Percentiles rank a stretch among this genome's conserved stretches.
Conservation (phyloP, 2,797 vertebrate genomes). For the Falco concolor region DNA sequence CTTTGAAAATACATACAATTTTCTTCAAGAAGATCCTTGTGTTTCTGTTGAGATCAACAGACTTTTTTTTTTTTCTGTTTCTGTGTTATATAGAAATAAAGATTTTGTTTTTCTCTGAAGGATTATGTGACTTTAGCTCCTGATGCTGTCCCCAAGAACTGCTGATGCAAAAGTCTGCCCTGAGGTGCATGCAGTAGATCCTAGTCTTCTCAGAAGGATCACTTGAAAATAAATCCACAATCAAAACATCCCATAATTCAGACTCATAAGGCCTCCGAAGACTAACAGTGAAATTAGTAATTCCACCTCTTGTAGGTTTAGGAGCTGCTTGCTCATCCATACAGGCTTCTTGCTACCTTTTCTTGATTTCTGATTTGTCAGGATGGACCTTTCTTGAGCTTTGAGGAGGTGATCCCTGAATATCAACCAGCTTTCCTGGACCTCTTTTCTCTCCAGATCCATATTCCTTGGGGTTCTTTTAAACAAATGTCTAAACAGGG, state of each 20-base stretch:
- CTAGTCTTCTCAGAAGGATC: not conserved
- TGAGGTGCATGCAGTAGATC: not conserved
- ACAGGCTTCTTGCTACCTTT: not conserved
- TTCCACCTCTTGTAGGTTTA: not conserved
- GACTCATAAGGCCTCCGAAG: not conserved
- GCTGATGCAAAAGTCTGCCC: not conserved
- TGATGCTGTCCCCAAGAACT: not conserved
- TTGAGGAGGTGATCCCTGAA: not conserved
- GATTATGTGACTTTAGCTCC: not conserved
- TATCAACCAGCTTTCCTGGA: not conserved
- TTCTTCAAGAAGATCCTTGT: not conserved
- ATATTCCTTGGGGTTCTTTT: not conserved
- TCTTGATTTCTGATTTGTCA: not conserved
- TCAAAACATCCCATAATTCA: not conserved
- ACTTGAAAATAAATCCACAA: not conserved
- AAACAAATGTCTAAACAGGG: not conserved
- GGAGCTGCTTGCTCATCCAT: not conserved
- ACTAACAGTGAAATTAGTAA: not conserved
- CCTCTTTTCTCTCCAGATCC: not conserved
- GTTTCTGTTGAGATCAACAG: not conserved
- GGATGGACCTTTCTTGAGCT: not conserved
- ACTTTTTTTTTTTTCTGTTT: not conserved
- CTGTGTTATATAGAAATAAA: not conserved
- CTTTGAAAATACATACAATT: not conserved
- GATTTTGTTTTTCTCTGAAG: not conserved